These are phyloP conservation scores for Zalophus californianus DNA, from an alignment of 2,797 vertebrate genomes.

Conservation along the genomic window DNA sequence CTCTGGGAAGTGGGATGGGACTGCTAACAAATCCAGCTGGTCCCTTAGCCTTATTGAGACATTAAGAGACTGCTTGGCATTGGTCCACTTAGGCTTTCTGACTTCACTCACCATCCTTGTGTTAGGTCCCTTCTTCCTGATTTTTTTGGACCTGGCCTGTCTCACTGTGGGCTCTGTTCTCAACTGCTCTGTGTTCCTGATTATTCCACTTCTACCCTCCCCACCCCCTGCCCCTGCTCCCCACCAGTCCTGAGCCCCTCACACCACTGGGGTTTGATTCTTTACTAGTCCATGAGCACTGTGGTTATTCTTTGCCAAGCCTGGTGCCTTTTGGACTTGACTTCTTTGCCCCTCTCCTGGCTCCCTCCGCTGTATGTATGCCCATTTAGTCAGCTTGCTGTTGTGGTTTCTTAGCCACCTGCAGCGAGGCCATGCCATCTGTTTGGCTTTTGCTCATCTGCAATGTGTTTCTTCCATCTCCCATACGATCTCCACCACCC, in stretches of 20 bases:
- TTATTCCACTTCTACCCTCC: neutral
- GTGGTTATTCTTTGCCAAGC: conserved; percentile 21
- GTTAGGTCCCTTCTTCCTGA: neutral
- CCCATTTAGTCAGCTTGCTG: conserved; percentile 49
- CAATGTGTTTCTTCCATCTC: conserved; percentile 15
- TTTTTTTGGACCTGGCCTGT: neutral
- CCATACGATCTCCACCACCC: neutral
- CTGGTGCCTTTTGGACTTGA: neutral
- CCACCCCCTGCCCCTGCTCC: rapidly evolving
- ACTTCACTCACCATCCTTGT: neutral
- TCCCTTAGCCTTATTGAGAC: neutral
- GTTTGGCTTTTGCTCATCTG: conserved; percentile 47
- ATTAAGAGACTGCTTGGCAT: neutral
- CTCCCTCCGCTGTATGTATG: neutral
- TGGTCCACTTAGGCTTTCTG: neutral
- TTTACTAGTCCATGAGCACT: neutral
- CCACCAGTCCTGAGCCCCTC: neutral
- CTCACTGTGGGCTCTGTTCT: neutral
- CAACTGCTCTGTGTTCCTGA: neutral
- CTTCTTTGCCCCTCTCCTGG: neutral
- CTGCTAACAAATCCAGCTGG: neutral
- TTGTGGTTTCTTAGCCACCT: conserved; percentile 2
- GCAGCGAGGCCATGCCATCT: conserved; percentile 52
- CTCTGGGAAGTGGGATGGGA: neutral
- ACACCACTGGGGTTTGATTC: neutral